Conservation (phyloP, 2,888 invertebrate genomes). For the Agrilus cyanescens region DNA sequence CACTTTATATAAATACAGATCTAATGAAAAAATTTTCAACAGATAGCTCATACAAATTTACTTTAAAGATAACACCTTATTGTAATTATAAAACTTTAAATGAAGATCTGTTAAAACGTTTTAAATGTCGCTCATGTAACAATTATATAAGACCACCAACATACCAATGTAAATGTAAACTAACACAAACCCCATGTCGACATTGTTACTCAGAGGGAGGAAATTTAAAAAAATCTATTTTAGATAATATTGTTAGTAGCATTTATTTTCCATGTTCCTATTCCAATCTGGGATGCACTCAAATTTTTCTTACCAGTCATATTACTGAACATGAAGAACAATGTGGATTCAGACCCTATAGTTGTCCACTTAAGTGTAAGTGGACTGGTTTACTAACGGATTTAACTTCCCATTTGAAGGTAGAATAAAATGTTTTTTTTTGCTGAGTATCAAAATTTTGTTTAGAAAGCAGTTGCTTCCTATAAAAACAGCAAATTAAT, state of each 20-base stretch:
- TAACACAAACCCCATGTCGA: conserved; percentile 26
- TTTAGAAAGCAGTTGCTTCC: too few species aligned
- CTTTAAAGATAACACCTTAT: conserved; percentile 7
- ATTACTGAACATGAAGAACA: conserved; percentile 22
- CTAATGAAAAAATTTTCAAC: conserved; percentile 21
- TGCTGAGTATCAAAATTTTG: too few species aligned
- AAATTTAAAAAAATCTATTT: conserved; percentile 25
- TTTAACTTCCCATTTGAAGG: conserved; percentile 12
- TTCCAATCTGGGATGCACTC: conserved; percentile 24
- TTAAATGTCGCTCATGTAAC: conserved; percentile 30
- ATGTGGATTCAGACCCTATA: conserved; percentile 23
- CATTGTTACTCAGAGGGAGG: conserved; percentile 26
- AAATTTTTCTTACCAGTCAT: conserved; percentile 17
- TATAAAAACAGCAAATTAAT: too few species aligned
- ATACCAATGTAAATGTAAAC: conserved; percentile 26
- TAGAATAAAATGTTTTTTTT: too few species aligned
- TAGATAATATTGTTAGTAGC: conserved; percentile 25
- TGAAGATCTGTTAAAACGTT: conserved; percentile 24
- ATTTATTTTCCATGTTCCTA: conserved; percentile 26
- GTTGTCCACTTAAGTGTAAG: conserved; percentile 21
- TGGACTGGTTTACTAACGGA: conserved; percentile 13
- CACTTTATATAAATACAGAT: conserved; percentile 19
- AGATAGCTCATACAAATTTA: conserved; percentile 8
- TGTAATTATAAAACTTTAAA: conserved; percentile 17
- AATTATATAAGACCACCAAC: conserved; percentile 29